These are phyloP conservation scores for Bombus pyrosoma DNA, from an alignment of 1,140 invertebrate genomes.

Conservation along the genomic window DNA sequence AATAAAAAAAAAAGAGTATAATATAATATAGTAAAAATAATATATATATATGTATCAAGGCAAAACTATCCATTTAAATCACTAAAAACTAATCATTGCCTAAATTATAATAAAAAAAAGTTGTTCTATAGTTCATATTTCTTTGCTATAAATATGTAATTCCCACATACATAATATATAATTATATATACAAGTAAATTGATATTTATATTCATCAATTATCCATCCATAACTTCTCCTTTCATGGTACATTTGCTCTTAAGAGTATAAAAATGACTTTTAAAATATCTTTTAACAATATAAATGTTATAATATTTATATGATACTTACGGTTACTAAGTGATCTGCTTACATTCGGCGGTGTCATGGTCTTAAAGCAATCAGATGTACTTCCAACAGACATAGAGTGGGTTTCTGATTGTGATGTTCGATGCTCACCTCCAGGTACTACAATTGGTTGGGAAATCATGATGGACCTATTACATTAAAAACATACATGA, in stretches of 20 bases:
- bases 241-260: not conserved
- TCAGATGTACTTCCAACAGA: slow-evolving; percentile 72
- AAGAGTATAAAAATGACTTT: not conserved
- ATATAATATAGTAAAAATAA: not conserved
- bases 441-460: slow-evolving; percentile 80
- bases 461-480: slow-evolving; percentile 73
- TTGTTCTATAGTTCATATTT: not conserved
- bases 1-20: not conserved
- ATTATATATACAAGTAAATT: not conserved
- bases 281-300: slow-evolving; percentile 8
- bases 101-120: not conserved
- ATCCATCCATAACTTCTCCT: not conserved
- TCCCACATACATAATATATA: not conserved
- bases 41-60: not conserved
- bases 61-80: not conserved
- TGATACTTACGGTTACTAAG: slow-evolving; percentile 74
- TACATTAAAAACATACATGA: not conserved
- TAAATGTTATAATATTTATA: slow-evolving; percentile 12
- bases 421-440: slow-evolving; percentile 72
- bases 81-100: not conserved
- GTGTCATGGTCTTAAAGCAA: slow-evolving; percentile 77
- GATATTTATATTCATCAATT: not conserved
- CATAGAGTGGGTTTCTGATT: slow-evolving; percentile 74
- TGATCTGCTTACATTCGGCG: slow-evolving; percentile 76
- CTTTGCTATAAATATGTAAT: not conserved